Conservation (phyloP, 2,797 vertebrate genomes). For the Sorex maritimensis region DNA sequence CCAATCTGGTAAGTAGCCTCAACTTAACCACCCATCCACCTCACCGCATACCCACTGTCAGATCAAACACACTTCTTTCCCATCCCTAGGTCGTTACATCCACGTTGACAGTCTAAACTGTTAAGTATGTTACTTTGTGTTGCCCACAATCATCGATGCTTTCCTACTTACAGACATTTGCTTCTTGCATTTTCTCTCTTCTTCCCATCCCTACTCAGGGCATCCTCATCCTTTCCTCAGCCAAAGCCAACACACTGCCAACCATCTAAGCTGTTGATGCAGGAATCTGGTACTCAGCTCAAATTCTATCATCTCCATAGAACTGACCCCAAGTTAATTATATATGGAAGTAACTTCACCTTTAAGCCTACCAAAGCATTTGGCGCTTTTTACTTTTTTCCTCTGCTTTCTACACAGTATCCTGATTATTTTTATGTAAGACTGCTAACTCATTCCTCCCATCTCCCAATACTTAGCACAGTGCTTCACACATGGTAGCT, state of each 20-base stretch:
- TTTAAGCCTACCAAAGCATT: constrained; percentile 21
- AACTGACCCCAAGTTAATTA: background rate
- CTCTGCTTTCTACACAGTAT: background rate
- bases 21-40: background rate
- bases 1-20: background rate
- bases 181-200: background rate
- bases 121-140: constrained; percentile 13
- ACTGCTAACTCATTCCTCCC: constrained; percentile 35
- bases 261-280: background rate
- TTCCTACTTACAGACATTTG: background rate
- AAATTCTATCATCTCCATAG: background rate
- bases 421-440: background rate
- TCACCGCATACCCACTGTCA: background rate
- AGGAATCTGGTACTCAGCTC: background rate
- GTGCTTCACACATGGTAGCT: background rate
- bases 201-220: background rate
- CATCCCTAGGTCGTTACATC: background rate
- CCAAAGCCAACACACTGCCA: background rate
- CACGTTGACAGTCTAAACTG: background rate
- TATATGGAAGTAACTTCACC: constrained; percentile 41
- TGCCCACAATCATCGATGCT: background rate
- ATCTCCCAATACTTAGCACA: constrained; percentile 30
- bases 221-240: background rate
- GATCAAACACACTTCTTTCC: background rate
- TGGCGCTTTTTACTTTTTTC: background rate